Evolutionary conservation across 2,888 invertebrate genomes (phyloP), one percentile per base, ranked within the genome.

Genomic region (Colletes collaris): DNA sequence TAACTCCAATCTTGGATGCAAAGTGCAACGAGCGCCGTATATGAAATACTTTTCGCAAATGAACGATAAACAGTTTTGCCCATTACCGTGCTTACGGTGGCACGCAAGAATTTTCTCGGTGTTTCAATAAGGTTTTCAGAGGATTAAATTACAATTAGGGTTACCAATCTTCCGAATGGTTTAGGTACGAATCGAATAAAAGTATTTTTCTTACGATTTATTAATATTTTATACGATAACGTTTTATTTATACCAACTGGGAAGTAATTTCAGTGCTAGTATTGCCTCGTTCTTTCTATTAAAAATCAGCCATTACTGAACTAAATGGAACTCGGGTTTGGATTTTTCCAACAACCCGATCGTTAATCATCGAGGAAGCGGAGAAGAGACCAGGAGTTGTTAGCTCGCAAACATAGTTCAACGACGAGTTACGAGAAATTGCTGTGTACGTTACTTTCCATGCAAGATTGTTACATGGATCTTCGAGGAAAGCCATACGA

Each of bases 361-460:
- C 13, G 63, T 46, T 35, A 19, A 11, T 35, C 13, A 35, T 6
- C 27, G 44, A 19, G 46, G 10, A 16, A 37, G 16, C 7, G 8
- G 13, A 35, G 16, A 11, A 71, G 35, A 44, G 11, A 37, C 35
- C 35, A 11, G 35, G 35, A 35, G 10, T 7, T 49, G 11, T n/a
- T 1, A 3, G 40, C 40, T 27, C 7, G 13, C 4, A 37, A 52
- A 19, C 13, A 8, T 46, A 8, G 27, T 27, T 27, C 44, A 44
- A 16, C 70, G 53, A 81, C 65, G 58, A 27, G 59, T 74, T 86
- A 66, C 74, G 71, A 52, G 69, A 81, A 76, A 73, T 76, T 74
- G 59, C 64, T 68, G 59, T 46, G 3, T 10, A 46, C 37, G 53
- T 71, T 69, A 76, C 84, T 86, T 85, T 84, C 77, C 44, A 79